Evolutionary conservation across 2,797 vertebrate species (phyloP), one percentile per base, ranked within the genome.

Genomic region (Hippopotamyrus pictus): DNA sequence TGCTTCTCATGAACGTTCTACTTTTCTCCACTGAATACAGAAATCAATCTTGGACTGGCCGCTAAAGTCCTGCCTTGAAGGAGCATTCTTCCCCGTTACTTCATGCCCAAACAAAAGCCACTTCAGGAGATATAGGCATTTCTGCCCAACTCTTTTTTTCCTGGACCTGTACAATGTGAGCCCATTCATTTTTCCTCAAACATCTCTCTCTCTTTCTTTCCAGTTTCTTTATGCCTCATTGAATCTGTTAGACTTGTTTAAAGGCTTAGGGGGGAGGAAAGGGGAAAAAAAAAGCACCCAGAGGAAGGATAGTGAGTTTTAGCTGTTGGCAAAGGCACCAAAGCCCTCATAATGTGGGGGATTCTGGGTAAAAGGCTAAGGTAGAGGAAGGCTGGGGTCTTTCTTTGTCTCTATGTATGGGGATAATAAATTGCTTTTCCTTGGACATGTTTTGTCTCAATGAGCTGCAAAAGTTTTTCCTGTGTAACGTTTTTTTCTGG

Each of bases 1-100:
- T 99, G 97, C 98, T 96, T 95, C 97, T 97, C 98, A 99, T 98
- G 98, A 97, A 96, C 93, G 95, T 95, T 97, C 97, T 94, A 96
- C 96, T 98, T 98, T 97, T 95, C 94, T 94, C 93, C 91, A 93
- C 88, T 98, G 97, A 99, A 98, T 97, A 93, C 96, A 96, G 96
- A 96, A 97, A 97, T 97, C 97, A 96, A 96, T 96, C 97, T 97
- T 96, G 94, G 96, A 95, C 93, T 91, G 90, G 91, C 93, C 94
- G 95, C 93, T 96, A 96, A 97, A 97, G 96, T 95, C 94, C 94
- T 1, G 84, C 96, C 96, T 93, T 96, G 96, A 96, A 97, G 95
- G 95, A 95, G 96, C 94, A 96, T 96, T 96, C 97, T 97, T 96
- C 94, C 92, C 93, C 93, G 94, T 95, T 94, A 95, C 97, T 97